These are phyloP conservation scores for Spodoptera litura DNA, from an alignment of 1,140 invertebrate species.

Conservation along the genomic window DNA sequence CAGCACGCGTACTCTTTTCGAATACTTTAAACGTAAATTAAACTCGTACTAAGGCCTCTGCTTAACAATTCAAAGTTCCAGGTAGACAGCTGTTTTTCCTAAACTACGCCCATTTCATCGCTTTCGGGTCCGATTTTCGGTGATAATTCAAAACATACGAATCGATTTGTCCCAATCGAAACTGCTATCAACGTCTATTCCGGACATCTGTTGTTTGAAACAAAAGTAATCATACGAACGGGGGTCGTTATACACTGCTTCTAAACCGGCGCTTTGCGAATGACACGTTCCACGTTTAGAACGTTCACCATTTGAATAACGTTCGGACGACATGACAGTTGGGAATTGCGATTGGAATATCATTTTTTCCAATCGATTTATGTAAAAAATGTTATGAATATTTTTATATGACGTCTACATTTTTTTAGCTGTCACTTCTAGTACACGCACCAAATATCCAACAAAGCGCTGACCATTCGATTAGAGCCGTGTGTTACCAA, in stretches of 20 bases:
- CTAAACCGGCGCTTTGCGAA: constrained; percentile 40
- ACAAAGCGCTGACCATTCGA: background rate
- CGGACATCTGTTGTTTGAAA: constrained; percentile 51
- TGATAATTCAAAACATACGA: constrained; percentile 33
- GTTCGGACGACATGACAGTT: constrained; percentile 34
- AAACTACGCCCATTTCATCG: background rate
- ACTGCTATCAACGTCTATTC: constrained; percentile 44
- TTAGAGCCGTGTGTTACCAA: too few relatives aligned
- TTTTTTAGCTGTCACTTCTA: too few relatives aligned
- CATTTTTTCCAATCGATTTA: constrained; percentile 25
- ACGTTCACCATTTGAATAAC: constrained; percentile 44
- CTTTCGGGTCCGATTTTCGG: background rate
- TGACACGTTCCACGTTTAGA: constrained; percentile 47
- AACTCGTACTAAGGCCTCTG: too few relatives aligned
- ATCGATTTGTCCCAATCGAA: constrained; percentile 33
- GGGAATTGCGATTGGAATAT: constrained; percentile 27
- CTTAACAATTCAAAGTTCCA: constrained; percentile 7
- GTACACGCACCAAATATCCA: background rate
- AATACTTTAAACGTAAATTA: too few relatives aligned
- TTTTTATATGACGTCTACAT: background rate
- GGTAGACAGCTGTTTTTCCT: constrained; percentile 19
- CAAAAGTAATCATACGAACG: constrained; percentile 53
- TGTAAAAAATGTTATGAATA: background rate
- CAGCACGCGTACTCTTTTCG: too few relatives aligned
- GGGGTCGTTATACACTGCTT: constrained; percentile 48